Evolutionary conservation across 2,113 vertebrate genomes (phyloP).

Genomic region (Ramphastos sulfuratus): DNA sequence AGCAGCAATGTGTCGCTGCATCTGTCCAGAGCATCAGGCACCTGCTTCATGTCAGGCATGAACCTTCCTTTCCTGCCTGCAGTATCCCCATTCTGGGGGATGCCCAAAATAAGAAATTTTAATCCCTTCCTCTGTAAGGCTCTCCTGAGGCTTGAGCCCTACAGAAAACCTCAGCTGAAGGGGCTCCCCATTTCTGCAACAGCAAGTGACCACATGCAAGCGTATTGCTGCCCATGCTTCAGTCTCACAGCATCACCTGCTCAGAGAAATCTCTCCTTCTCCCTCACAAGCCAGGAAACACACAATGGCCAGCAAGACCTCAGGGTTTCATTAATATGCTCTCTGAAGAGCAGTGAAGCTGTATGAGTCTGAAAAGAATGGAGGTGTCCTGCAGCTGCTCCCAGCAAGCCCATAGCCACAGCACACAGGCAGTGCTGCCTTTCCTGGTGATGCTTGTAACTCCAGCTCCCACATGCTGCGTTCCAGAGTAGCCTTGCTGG

Average conservation of each 20-base stretch:
- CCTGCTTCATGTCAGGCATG: not conserved
- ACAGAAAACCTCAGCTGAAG: not conserved
- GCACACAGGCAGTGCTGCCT: not conserved
- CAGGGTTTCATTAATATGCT: not conserved
- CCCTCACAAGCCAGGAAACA: not conserved
- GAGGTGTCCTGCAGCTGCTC: not conserved
- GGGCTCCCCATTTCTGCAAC: not conserved
- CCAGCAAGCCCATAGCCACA: not conserved
- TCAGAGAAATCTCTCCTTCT: not conserved
- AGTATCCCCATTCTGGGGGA: not conserved
- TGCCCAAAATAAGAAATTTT: not conserved
- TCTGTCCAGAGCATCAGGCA: not conserved
- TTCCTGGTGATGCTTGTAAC: not conserved
- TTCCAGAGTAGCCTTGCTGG: not conserved
- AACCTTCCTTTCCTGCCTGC: not conserved
- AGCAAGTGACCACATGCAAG: not conserved
- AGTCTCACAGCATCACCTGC: not conserved
- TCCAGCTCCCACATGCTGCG: rapidly evolving
- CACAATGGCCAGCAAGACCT: not conserved
- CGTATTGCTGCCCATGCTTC: not conserved
- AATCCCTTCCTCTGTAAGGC: not conserved
- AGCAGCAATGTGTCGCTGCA: rapidly evolving
- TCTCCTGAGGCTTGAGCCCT: not conserved
- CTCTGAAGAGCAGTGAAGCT: not conserved
- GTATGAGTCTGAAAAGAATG: not conserved